These are phyloP conservation scores for Trachelus troglodyta DNA, from an alignment of 2,888 invertebrate species.

Conservation along the genomic window DNA sequence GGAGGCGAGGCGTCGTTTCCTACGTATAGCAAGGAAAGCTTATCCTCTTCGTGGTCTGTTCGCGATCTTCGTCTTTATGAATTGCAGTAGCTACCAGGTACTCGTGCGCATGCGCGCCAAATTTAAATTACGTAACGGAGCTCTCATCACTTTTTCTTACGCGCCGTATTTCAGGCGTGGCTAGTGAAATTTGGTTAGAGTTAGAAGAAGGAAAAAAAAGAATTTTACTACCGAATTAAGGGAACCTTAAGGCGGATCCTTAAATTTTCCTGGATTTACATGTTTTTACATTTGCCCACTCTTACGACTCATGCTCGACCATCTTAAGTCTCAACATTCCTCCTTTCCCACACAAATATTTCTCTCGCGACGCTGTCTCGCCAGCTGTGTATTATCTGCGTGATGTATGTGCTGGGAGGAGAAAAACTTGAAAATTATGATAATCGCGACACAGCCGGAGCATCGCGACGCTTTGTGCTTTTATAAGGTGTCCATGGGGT, in stretches of 20 bases:
- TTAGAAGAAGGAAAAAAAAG: no score
- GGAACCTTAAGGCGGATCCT: background rate
- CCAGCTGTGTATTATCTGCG: constrained; percentile 39
- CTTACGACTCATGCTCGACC: constrained; percentile 8
- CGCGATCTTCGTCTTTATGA: background rate
- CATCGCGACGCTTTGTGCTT: background rate
- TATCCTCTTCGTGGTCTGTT: background rate
- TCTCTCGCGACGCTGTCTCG: constrained; percentile 28
- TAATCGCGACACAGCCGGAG: constrained; percentile 21
- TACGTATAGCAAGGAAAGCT: background rate
- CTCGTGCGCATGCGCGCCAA: background rate
- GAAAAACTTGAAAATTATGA: constrained; percentile 28
- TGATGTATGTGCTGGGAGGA: constrained; percentile 40
- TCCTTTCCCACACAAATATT: constrained; percentile 54
- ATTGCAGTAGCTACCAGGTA: background rate
- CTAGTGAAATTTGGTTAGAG: background rate
- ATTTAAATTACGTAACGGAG: background rate
- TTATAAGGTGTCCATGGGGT: background rate
- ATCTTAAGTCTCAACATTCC: constrained; percentile 43
- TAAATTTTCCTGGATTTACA: constrained; percentile 4
- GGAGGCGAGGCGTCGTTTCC: background rate
- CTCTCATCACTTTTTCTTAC: no score
- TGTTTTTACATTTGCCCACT: background rate
- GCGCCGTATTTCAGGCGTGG: background rate
- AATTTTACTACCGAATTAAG: background rate